phyloP scores from a whole-genome alignment of 2,113 vertebrate species.

The Eolophus roseicapilla region DNA sequence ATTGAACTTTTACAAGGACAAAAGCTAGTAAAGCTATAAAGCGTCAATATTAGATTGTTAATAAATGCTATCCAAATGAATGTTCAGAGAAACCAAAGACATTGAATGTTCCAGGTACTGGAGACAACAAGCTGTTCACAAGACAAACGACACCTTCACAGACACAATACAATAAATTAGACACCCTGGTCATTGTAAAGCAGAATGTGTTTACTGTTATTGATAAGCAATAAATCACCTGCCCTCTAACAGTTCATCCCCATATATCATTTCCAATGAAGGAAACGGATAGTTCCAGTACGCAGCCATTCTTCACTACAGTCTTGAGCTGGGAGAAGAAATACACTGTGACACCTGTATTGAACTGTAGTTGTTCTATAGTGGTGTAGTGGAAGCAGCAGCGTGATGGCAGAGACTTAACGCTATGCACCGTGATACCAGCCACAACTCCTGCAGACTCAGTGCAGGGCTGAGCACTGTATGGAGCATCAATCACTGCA shows the following conservation, averaged over 20 bases:
- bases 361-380: fast-evolving
- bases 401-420: fast-evolving
- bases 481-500: background rate
- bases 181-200: conserved; percentile 51
- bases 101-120: conserved; percentile 14
- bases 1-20: conserved; percentile 31
- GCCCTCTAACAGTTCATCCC: conserved; percentile 48
- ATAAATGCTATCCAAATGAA: conserved; percentile 41
- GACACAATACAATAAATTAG: conserved; percentile 39
- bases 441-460: fast-evolving
- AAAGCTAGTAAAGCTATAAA: conserved; percentile 39
- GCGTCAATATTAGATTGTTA: conserved; percentile 32
- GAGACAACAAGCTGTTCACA: conserved; percentile 26
- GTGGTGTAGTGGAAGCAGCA: background rate
- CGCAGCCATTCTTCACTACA: background rate
- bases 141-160: conserved; percentile 37
- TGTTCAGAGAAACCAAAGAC: conserved; percentile 31
- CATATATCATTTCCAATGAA: conserved; percentile 49
- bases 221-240: conserved; percentile 69
- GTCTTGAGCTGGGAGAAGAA: background rate
- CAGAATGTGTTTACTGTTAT: conserved; percentile 51
- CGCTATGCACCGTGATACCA: fast-evolving
- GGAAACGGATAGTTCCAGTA: conserved; percentile 15
- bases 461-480: background rate
- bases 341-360: background rate